A percentile compares a stretch with the other conserved stretches of the same genome.
Conservation (phyloP, 1,140 invertebrate genomes). For the Leptonema lineaticorne region DNA sequence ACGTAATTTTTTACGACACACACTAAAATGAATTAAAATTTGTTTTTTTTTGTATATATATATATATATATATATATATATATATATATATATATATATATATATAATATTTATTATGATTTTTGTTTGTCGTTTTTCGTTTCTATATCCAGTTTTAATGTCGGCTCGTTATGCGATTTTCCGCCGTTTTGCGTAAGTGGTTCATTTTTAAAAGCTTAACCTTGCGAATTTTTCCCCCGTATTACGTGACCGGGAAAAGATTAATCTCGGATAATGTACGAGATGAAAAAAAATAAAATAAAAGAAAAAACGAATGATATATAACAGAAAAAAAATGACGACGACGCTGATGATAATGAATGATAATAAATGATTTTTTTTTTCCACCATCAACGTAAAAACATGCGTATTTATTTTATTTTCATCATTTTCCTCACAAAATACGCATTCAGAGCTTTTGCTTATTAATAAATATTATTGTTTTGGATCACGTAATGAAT, state of each 20-base stretch:
- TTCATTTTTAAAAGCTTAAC: neutral
- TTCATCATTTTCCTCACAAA: too few relatives aligned
- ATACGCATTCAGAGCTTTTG: too few relatives aligned
- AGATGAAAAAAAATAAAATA: neutral
- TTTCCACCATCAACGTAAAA: neutral
- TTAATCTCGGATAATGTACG: neutral
- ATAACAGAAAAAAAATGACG: too few relatives aligned
- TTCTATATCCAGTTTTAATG: too few relatives aligned
- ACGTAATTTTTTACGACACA: too few relatives aligned
- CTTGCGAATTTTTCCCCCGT: neutral
- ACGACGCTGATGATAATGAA: too few relatives aligned
- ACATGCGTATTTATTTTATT: too few relatives aligned
- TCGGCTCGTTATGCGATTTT: neutral
- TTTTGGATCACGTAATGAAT: too few relatives aligned
- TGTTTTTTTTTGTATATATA: neutral
- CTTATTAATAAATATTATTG: too few relatives aligned
- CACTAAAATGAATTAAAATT: too few relatives aligned
- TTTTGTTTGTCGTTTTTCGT: neutral
- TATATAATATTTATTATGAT: neutral
- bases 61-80: neutral
- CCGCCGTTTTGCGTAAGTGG: neutral
- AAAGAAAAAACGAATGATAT: too few relatives aligned
- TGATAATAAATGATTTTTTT: too few relatives aligned
- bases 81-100: neutral
- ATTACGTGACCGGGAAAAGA: neutral